Evolutionary conservation across 1,140 invertebrate species (phyloP), one percentile per base, ranked within the genome.

Genomic region (Melitaea cinxia): DNA sequence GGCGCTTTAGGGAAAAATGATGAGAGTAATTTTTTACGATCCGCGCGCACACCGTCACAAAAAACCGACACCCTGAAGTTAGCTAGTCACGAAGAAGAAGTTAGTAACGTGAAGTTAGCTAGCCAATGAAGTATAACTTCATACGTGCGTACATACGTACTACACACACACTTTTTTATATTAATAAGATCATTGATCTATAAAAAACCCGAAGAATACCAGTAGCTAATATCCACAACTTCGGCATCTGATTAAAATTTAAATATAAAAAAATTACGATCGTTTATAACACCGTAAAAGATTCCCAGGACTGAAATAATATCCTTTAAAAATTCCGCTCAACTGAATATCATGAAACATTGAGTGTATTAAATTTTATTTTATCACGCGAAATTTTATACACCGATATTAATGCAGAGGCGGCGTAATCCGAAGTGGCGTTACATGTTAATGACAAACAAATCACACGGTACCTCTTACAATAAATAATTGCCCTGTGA

Each of bases 191-290:
- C n/a, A n/a, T n/a, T n/a, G n/a, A n/a, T n/a, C n/a, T n/a, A n/a
- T n/a, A n/a, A n/a, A n/a, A n/a, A n/a, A n/a, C n/a, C n/a, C n/a
- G n/a, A n/a, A n/a, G n/a, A n/a, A n/a, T n/a, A n/a, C n/a, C n/a
- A n/a, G n/a, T n/a, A n/a, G n/a, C 24, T 4, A 26, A 26, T 4
- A 26, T 9, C 1, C 35, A 9, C 53, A 39, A 39, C 33, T 6
- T 19, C 39, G 39, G 39, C 21, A 23, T n/a, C 21, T 47, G 58
- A 60, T 60, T 60, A 60, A 39, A 52, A 60, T 50, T 60, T 50
- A 52, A 24, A 60, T 37, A 52, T 49, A 47, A 58, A 50, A 21
- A 60, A 59, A 9, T 14, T 28, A 26, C 15, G 28, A 21, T 52
- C 45, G 30, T 17, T 37, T 50, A 60, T 60, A 30, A 50, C 17